These are phyloP conservation scores for Vespertilio murinus DNA, from an alignment of 2,797 vertebrate species.

Conservation along the genomic window DNA sequence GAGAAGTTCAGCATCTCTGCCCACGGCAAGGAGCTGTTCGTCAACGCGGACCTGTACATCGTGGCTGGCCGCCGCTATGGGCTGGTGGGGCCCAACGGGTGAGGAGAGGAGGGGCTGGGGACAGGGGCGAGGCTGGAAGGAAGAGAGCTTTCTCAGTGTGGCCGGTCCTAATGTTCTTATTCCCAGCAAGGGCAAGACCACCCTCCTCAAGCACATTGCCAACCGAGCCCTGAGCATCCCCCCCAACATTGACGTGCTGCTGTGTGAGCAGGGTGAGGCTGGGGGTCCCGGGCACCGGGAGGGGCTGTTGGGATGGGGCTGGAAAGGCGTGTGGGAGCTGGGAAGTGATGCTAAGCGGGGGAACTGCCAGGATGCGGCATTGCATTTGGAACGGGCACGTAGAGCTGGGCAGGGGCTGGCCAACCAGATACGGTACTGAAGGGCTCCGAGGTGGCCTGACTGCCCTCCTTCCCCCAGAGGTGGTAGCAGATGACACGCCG, in stretches of 20 bases:
- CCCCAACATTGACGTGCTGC: constrained; percentile 94
- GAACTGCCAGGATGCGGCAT: background rate
- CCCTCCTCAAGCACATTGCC: constrained; percentile 94
- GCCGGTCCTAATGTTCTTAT: background rate
- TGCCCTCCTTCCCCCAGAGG: constrained; percentile 85
- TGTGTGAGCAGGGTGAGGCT: constrained; percentile 93
- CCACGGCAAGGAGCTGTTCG: constrained; percentile 94
- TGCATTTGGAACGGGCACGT: background rate
- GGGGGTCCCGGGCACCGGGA: too few species aligned
- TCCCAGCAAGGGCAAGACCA: constrained; percentile 94
- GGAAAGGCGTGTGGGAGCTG: background rate
- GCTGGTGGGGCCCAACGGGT: constrained; percentile 97
- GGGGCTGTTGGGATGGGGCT: background rate
- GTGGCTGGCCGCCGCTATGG: constrained; percentile 94
- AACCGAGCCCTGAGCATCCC: constrained; percentile 94
- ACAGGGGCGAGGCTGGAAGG: background rate
- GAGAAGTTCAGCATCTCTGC: constrained; percentile 97
- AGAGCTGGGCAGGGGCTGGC: background rate
- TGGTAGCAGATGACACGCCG: constrained; percentile 92
- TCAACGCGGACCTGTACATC: constrained; percentile 94
- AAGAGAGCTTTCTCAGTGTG: background rate
- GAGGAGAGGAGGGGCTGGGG: constrained; percentile 47
- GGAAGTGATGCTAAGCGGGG: background rate
- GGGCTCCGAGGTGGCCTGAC: background rate
- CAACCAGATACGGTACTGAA: background rate